Percentiles rank a stretch among this genome's conserved stretches.
Evolutionary conservation across 2,797 vertebrate species (phyloP).

Genomic region (Acanthiza pusilla): DNA sequence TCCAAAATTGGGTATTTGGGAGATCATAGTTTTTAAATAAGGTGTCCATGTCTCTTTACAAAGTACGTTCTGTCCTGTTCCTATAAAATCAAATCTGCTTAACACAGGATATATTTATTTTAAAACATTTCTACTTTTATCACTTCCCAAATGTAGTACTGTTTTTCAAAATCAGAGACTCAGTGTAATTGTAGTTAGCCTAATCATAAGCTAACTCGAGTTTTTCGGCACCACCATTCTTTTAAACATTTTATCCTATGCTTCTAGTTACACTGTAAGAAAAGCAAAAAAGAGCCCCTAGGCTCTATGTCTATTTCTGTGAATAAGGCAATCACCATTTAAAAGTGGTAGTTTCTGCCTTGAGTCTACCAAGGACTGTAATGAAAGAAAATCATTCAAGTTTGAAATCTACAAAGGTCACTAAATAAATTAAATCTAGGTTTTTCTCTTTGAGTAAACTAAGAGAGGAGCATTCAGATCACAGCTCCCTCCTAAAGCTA

Average conservation of each 20-base stretch:
- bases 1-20: neutral
- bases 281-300: neutral
- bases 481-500: constrained; percentile 32
- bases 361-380: constrained; percentile 24
- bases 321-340: constrained; percentile 39
- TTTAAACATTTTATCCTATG: neutral
- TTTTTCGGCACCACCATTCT: neutral
- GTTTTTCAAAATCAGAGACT: neutral
- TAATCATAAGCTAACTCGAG: neutral
- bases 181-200: neutral
- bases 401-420: constrained; percentile 60
- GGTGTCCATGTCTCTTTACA: neutral
- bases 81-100: neutral
- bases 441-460: constrained; percentile 30
- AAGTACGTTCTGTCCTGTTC: neutral
- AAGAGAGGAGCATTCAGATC: constrained; percentile 34
- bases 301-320: neutral
- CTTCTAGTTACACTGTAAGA: neutral
- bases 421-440: constrained; percentile 45
- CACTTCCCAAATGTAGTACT: neutral
- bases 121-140: neutral
- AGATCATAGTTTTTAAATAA: neutral
- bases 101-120: neutral
- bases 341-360: neutral
- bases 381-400: constrained; percentile 61